Evolutionary conservation across 2,113 vertebrate species (phyloP), one percentile per base, ranked within the genome.

Genomic region (Myxocyprinus asiaticus): DNA sequence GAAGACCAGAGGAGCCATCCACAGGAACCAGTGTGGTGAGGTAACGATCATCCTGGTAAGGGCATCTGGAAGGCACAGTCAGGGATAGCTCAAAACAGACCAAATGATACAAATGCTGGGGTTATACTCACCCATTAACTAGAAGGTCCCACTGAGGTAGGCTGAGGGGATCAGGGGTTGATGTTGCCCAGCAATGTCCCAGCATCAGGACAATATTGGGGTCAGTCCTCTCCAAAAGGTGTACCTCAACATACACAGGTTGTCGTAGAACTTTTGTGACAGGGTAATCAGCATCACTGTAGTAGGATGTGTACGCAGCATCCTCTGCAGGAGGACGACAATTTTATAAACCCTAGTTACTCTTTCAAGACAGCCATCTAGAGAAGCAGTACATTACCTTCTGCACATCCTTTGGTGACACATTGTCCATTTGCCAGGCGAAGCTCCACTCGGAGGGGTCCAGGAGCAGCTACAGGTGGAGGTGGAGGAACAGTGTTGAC

Each of bases 111-210:
- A 9, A 48, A 44, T 55, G 15, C 4, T 0, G 7, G 6, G 4
- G 17, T 8, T 8, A 14, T 0, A 22, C 88, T 90, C 77, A 92
- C 92, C 92, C 86, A 0, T 91, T 80, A 0, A 87, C 79, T 66
- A 94, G 86, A 65, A 95, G 80, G 56, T 89, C 89, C 94, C 94
- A 94, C 74, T 93, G 91, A 0, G 22, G 22, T 3, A 33, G 22
- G 22, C 22, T 33, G 22, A 33, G 90, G 91, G 89, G 50, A 0
- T 71, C 78, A 42, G 88, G 0, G 1, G 86, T 59, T 0, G 94
- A 90, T 0, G 91, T 76, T 0, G 92, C 94, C 94, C 93, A 94
- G 84, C 93, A 93, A 5, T 85, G 83, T 45, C 90, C 89, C 75
- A 95, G 86, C 61, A 85, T 69, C 85, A 94, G 88, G 61, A 87